phyloP scores from a whole-genome alignment of 2,797 vertebrate species.

The Potorous gilbertii region DNA sequence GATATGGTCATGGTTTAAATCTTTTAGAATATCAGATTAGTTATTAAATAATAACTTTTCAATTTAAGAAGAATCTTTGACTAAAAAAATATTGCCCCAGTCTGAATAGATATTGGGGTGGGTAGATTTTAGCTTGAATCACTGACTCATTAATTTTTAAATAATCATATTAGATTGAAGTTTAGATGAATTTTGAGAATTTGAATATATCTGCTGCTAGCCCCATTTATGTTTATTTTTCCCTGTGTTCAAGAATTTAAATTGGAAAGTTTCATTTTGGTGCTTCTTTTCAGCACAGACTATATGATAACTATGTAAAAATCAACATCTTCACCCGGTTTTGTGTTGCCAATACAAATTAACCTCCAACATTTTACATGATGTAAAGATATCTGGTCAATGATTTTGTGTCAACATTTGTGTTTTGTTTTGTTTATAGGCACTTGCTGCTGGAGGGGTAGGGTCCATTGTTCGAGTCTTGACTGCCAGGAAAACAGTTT shows the following conservation, averaged over 20 bases:
- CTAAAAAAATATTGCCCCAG: not conserved
- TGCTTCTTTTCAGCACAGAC: not conserved
- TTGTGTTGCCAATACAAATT: conserved; percentile 7
- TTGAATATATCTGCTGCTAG: not conserved
- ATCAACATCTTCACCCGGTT: not conserved
- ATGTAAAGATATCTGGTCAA: conserved; percentile 11
- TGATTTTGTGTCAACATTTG: not conserved
- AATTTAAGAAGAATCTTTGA: not conserved
- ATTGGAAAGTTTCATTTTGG: not conserved
- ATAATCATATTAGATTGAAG: not conserved
- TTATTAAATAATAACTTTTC: conserved; percentile 34
- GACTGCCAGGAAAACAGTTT: conserved; percentile 98
- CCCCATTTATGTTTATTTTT: not conserved
- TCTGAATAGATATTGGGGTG: not conserved
- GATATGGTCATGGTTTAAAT: conserved; percentile 19
- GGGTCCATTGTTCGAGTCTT: conserved; percentile 97
- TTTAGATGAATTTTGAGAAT: not conserved
- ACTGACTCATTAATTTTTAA: conserved; percentile 7
- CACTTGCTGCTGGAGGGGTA: conserved; percentile 95
- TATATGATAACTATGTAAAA: not conserved
- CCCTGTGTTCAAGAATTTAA: not conserved
- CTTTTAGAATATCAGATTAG: conserved; percentile 5
- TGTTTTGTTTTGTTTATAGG: conserved; percentile 86
- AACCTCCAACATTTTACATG: not conserved
- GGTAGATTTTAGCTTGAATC: conserved; percentile 7